Evolutionary conservation across 2,888 invertebrate genomes (phyloP).

Genomic region (Halocaridina rubra): DNA sequence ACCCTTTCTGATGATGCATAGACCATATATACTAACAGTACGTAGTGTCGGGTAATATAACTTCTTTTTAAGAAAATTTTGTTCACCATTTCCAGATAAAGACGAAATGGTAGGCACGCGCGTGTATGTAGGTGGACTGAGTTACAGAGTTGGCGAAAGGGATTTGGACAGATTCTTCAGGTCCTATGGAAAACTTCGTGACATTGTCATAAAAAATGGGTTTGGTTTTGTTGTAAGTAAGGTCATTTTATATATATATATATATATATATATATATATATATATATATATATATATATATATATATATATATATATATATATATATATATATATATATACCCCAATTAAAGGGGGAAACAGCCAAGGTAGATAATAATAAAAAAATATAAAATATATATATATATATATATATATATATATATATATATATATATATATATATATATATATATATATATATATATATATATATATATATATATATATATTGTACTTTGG

Average conservation of each 20-base stretch:
- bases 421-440: background rate
- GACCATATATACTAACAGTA: too few species aligned
- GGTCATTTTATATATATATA: background rate
- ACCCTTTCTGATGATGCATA: too few species aligned
- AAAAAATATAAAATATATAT: background rate
- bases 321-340: background rate
- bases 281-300: background rate
- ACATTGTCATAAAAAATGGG: slow-evolving; percentile 75
- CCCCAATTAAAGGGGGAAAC: too few species aligned
- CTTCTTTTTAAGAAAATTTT: too few species aligned
- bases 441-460: background rate
- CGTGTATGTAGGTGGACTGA: slow-evolving; percentile 83
- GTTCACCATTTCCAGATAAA: background rate
- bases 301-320: background rate
- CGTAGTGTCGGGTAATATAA: too few species aligned
- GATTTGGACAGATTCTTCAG: slow-evolving; percentile 97
- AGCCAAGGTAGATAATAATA: background rate
- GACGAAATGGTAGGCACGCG: slow-evolving; percentile 67
- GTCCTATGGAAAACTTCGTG: slow-evolving; percentile 84
- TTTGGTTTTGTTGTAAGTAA: slow-evolving; percentile 80
- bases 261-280: slow-evolving; percentile 8
- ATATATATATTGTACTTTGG: too few species aligned
- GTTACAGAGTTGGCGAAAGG: slow-evolving; percentile 84
- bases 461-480: background rate
- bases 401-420: background rate